Evolutionary conservation across 2,888 invertebrate species (phyloP), one percentile per base, ranked within the genome.

Genomic region (Chromoteleia sp.): DNA sequence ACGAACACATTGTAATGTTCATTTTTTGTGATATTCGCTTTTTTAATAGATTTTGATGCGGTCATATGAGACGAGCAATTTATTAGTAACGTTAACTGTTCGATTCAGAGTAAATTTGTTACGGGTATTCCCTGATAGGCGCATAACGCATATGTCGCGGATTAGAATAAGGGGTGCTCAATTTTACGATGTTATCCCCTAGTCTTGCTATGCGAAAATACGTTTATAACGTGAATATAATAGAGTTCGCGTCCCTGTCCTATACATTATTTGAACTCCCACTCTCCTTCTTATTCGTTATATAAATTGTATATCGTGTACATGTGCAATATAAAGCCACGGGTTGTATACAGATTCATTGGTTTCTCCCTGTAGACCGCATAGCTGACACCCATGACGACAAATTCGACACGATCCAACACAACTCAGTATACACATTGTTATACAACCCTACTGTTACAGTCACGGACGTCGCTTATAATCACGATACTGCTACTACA

Each of bases 221-320:
- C 86, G 86, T 86, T 84, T 86, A 86, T 87, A 87, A 88, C 87
- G 86, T 81, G 88, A 84, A 84, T 87, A 88, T 87, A 88, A 88
- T 87, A 80, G 87, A 87, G 86, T 87, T 81, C 83, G 82, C 78
- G 79, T 86, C 85, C 84, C 83, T 83, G 80, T 83, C 63, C 67
- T 83, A 73, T 84, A 79, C 83, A 83, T 84, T 84, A 79, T 68
- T 76, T 71, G 56, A 58, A 54, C 81, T 79, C 78, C 81, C 74
- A 73, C 82, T 79, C 68, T 73, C 48, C 45, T 29, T 73, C 77
- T 52, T 30, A 48, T 63, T 54, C 71, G 77, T 61, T 76, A 33
- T 81, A 75, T 75, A 77, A 79, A 82, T 81, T 52, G 79, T 52
- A 58, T 50, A 61, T 75, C 65, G 71, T 80, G 65, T 81, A 74